Evolutionary conservation across 2,888 invertebrate species (phyloP), one percentile per base, ranked within the genome.

Genomic region (Nesidiocoris tenuis): DNA sequence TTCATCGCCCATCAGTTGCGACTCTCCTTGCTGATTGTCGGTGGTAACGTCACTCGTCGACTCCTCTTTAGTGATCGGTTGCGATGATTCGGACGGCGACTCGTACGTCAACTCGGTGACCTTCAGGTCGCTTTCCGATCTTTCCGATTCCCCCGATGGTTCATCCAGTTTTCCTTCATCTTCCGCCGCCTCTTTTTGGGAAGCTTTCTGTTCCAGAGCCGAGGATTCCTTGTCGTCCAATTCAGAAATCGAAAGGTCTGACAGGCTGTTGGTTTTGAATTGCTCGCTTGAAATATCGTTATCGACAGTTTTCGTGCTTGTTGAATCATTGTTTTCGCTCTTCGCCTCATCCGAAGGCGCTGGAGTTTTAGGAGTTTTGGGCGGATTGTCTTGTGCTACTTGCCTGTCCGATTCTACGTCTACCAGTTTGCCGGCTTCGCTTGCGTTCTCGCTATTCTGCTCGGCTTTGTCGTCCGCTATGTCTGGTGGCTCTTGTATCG

Each of bases 221-320:
- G 19, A 25, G 1, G 9, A 12, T 21, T 63, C 57, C 12, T 61
- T 75, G 9, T 76, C 76, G 19, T 76, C 72, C 24, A 61, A 56
- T 24, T 79, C 79, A 16, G 80, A 80, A 59, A 80, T 64, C 39
- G 79, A 79, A 23, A 79, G 76, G 66, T 80, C 79, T 21, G 80
- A 80, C 24, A 80, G 64, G 70, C 80, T 80, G 74, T 80, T 80
- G 17, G 80, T 80, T 78, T 79, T 79, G 70, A 80, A 67, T 63
- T 78, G 76, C 70, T 80, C 80, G 66, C 80, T 80, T 2, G 80
- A 80, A 64, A 80, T 80, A 16, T 78, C 77, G 66, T 78, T 76
- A 12, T 78, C 77, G 12, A 63, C 0, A n/a, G 72, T 72, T 63
- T 54, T 72, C 18, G 72, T 63, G 21, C 72, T 72, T 1, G 59